Conservation (phyloP, 2,797 vertebrate genomes). For the Fistularia commersonii region DNA sequence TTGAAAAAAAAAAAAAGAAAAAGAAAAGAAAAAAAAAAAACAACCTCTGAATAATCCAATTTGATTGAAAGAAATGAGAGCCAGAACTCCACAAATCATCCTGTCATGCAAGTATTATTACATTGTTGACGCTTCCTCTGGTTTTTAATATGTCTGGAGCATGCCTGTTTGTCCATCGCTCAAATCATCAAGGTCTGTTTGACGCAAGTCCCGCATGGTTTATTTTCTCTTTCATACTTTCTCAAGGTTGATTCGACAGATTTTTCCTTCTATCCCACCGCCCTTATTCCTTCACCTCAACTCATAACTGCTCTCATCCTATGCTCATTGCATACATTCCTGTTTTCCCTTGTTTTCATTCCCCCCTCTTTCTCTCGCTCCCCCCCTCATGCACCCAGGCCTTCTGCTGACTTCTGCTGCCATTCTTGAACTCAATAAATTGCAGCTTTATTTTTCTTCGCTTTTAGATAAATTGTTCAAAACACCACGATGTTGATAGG, state of each 20-base stretch:
- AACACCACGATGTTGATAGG: constrained; percentile 38
- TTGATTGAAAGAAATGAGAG: constrained; percentile 6
- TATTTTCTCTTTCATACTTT: constrained; percentile 70
- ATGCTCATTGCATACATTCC: constrained; percentile 51
- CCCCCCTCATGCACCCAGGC: constrained; percentile 26
- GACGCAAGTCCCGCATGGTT: constrained; percentile 48
- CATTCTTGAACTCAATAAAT: constrained; percentile 52
- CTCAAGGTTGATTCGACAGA: constrained; percentile 63
- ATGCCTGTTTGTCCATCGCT: constrained; percentile 39
- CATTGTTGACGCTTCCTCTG: background rate
- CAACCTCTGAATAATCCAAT: constrained; percentile 4
- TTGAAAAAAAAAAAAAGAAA: too few species aligned
- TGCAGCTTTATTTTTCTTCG: constrained; percentile 60
- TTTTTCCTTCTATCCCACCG: constrained; percentile 44
- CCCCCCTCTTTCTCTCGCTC: constrained; percentile 13
- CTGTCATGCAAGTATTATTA: constrained; percentile 28
- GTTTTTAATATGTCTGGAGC: constrained; percentile 34
- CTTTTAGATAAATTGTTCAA: constrained; percentile 65
- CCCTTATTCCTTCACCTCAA: constrained; percentile 54
- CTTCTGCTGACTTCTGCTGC: constrained; percentile 20
- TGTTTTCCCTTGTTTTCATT: constrained; percentile 39
- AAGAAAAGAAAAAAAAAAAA: too few species aligned
- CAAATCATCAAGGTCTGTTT: constrained; percentile 30
- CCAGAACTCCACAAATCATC: constrained; percentile 10
- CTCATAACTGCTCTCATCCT: constrained; percentile 54